phyloP scores from a whole-genome alignment of 2,113 vertebrate species.

The Terrapene triunguis region DNA sequence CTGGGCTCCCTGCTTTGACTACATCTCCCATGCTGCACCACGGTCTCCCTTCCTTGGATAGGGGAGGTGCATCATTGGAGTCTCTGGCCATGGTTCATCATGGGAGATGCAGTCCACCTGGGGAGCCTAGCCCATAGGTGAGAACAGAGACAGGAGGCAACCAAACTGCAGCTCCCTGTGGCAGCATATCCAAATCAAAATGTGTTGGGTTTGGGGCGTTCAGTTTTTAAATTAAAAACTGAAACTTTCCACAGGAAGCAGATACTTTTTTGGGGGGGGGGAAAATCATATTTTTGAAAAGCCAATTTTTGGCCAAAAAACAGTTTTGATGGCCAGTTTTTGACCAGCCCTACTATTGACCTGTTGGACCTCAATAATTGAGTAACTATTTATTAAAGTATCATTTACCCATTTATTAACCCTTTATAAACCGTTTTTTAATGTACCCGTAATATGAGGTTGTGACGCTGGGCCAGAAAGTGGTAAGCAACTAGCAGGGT shows the following conservation, averaged over 20 bases:
- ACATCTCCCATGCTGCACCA: neutral
- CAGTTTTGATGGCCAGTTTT: neutral
- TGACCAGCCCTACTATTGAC: neutral
- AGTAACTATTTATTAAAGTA: neutral
- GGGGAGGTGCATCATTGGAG: neutral
- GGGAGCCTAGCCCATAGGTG: neutral
- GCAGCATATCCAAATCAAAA: neutral
- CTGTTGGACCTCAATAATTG: neutral
- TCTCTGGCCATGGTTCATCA: neutral
- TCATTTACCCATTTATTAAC: neutral
- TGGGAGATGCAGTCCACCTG: neutral
- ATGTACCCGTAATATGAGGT: neutral
- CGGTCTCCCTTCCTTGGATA: neutral
- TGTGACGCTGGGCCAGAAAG: no score
- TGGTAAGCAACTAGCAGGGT: no score
- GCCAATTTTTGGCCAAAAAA: accelerated
- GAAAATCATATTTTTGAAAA: neutral
- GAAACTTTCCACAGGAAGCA: neutral
- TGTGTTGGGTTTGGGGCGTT: neutral
- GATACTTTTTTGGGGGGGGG: neutral
- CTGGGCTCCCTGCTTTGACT: neutral
- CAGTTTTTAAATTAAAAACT: neutral
- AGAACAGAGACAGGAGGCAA: neutral
- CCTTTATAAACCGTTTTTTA: conserved; percentile 2
- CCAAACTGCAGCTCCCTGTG: conserved; percentile 21